Percentiles rank a stretch among this genome's conserved stretches.
Conservation (phyloP, 1,140 invertebrate species). For the Choristoneura fumiferana region DNA sequence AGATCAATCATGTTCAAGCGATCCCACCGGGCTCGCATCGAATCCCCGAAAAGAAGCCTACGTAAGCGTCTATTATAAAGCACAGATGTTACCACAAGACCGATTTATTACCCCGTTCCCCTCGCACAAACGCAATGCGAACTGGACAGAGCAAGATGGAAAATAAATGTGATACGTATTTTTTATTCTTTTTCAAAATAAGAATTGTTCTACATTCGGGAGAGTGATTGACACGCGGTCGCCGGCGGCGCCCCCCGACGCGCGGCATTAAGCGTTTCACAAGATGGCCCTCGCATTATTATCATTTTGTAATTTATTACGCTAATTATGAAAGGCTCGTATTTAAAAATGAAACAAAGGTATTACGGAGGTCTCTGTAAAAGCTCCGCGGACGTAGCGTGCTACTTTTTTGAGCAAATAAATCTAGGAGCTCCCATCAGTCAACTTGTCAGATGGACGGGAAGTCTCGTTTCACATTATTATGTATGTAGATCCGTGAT, state of each 20-base stretch:
- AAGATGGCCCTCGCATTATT: constrained; percentile 72
- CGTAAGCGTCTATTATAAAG: constrained; percentile 76
- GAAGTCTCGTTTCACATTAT: constrained; percentile 67
- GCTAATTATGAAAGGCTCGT: constrained; percentile 72
- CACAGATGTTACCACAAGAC: constrained; percentile 74
- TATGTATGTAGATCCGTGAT: constrained; percentile 74
- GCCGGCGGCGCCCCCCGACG: constrained; percentile 67
- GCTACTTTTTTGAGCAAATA: constrained; percentile 70
- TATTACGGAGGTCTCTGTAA: constrained; percentile 54
- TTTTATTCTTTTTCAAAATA: constrained; percentile 75
- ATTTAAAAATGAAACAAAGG: constrained; percentile 73
- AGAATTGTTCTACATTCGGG: constrained; percentile 74
- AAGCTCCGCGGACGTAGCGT: constrained; percentile 66
- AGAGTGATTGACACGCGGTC: constrained; percentile 76
- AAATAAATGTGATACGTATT: constrained; percentile 69
- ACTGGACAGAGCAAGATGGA: constrained; percentile 43
- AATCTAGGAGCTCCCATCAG: constrained; percentile 74
- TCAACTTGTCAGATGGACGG: constrained; percentile 72
- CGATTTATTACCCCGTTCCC: constrained; percentile 49
- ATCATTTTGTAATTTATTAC: constrained; percentile 78
- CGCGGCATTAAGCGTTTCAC: constrained; percentile 66
- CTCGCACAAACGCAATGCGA: constrained; percentile 34
- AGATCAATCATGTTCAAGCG: constrained; percentile 78
- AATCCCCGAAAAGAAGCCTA: constrained; percentile 75
- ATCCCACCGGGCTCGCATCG: constrained; percentile 70